Evolutionary conservation across 2,113 vertebrate species (phyloP).

Genomic region (Monarcha castaneiventris): DNA sequence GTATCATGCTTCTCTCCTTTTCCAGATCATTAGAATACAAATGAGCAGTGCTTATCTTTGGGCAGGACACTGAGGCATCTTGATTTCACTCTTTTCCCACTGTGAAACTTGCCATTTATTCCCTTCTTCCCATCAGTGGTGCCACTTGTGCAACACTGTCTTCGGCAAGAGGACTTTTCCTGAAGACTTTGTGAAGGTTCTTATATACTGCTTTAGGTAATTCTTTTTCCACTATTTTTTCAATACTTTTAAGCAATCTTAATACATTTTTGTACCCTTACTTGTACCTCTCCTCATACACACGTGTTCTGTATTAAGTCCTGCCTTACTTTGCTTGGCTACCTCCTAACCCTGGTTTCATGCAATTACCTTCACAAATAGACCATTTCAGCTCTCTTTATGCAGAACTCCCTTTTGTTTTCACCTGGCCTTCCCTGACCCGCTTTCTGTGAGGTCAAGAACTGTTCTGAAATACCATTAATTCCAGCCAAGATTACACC

Average conservation of each 20-base stretch:
- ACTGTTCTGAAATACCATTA: constrained; percentile 36
- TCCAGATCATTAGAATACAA: constrained; percentile 17
- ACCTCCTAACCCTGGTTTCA: constrained; percentile 24
- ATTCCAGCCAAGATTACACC: not conserved
- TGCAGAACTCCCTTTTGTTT: constrained; percentile 36
- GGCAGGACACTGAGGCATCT: not conserved
- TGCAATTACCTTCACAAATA: constrained; percentile 51
- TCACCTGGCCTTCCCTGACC: constrained; percentile 29
- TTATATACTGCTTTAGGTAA: not conserved
- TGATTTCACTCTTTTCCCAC: not conserved
- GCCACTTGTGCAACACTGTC: not conserved
- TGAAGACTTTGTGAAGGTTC: not conserved
- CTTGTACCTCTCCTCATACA: not conserved
- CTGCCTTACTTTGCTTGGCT: not conserved
- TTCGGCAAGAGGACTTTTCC: not conserved
- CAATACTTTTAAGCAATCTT: not conserved
- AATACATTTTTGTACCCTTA: not conserved
- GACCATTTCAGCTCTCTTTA: constrained; percentile 27
- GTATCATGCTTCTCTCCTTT: not conserved
- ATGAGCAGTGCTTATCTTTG: not conserved
- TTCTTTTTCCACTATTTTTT: not conserved
- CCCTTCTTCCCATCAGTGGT: not conserved
- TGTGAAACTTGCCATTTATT: not conserved
- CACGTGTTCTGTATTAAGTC: constrained; percentile 33
- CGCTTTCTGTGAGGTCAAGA: constrained; percentile 16